phyloP scores from a whole-genome alignment of 2,113 vertebrate genomes.

The Callipepla californica region DNA sequence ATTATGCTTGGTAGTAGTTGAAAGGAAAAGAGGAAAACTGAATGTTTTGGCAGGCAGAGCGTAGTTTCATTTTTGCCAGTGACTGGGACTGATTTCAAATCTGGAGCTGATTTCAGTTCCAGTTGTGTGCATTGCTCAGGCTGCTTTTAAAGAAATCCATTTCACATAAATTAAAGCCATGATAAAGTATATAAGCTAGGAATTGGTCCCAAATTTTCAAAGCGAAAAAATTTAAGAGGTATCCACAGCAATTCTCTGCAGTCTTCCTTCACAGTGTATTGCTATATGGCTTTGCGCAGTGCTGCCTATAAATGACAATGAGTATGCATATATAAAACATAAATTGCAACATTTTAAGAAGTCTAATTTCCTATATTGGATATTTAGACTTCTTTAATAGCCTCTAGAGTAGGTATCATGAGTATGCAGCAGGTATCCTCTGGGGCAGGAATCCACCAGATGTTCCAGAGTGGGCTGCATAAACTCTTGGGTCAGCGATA shows the following conservation, averaged over 20 bases:
- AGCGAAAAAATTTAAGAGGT: background rate
- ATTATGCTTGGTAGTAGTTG: constrained; percentile 6
- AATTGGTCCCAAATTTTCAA: background rate
- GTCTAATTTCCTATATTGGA: background rate
- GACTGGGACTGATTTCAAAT: background rate
- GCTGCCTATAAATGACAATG: background rate
- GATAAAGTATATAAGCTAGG: background rate
- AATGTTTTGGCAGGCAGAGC: background rate
- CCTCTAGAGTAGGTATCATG: background rate
- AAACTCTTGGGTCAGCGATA: accelerated
- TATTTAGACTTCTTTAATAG: background rate
- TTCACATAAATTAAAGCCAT: background rate
- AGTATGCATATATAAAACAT: background rate
- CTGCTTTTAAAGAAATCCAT: background rate
- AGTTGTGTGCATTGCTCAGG: background rate
- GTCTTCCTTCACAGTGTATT: background rate
- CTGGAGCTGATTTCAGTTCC: background rate
- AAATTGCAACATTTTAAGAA: background rate
- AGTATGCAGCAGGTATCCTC: background rate
- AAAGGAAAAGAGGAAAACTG: background rate
- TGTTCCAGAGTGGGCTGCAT: background rate
- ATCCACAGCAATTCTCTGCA: background rate
- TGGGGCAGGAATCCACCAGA: background rate
- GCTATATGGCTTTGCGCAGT: background rate
- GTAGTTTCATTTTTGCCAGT: constrained; percentile 16